phyloP scores from a whole-genome alignment of 2,888 invertebrate species.

The Onthophagus sagittarius region DNA sequence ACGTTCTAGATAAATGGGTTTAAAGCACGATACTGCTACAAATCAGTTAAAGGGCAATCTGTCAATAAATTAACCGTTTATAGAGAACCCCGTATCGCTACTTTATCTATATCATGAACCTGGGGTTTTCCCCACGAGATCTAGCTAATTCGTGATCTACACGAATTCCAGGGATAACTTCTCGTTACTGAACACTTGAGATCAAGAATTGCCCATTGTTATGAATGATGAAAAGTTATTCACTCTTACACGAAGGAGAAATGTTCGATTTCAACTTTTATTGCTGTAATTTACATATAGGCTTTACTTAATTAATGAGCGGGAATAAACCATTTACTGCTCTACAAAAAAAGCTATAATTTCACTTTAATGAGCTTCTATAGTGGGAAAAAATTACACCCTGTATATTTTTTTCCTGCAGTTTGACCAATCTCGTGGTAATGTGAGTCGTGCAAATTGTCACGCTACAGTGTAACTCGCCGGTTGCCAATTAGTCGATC shows the following conservation, averaged over 20 bases:
- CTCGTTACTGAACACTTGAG: background rate
- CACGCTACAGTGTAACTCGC: background rate
- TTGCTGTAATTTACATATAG: background rate
- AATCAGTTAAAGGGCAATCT: conserved; percentile 5
- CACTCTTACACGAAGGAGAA: too few species aligned
- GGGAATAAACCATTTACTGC: background rate
- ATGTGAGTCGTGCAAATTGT: background rate
- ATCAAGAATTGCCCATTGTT: background rate
- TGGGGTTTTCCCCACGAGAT: background rate
- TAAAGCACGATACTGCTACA: background rate
- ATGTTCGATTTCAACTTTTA: too few species aligned
- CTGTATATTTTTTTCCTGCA: background rate
- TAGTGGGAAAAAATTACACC: background rate
- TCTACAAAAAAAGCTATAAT: background rate
- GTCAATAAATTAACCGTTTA: conserved; percentile 8
- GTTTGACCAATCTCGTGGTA: background rate
- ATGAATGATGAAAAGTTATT: background rate
- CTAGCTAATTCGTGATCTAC: background rate
- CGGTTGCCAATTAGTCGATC: background rate
- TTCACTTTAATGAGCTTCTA: background rate
- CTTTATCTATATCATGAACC: background rate
- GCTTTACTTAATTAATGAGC: background rate
- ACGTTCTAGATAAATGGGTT: background rate
- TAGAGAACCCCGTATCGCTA: background rate
- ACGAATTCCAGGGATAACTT: background rate